These are phyloP conservation scores for Ceyx melanurus DNA, from an alignment of 2,113 vertebrate genomes.

Conservation along the genomic window DNA sequence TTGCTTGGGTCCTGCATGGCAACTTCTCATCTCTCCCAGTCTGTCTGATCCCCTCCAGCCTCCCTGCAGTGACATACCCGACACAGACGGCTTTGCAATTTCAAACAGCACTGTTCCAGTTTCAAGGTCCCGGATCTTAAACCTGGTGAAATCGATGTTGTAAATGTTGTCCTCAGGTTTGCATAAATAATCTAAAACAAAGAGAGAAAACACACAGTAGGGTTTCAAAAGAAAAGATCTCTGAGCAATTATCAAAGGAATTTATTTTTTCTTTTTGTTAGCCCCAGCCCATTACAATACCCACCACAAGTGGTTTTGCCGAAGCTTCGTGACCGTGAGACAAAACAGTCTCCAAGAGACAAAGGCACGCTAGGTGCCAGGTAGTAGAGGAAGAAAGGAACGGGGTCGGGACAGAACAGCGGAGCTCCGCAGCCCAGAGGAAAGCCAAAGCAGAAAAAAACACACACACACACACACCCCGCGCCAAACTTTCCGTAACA, in stretches of 20 bases:
- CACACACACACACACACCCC: background rate
- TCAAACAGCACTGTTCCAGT: slow-evolving; percentile 95
- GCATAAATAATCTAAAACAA: slow-evolving; percentile 89
- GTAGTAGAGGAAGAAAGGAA: background rate
- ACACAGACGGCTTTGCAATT: slow-evolving; percentile 93
- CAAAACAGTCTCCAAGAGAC: background rate
- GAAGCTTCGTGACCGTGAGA: background rate
- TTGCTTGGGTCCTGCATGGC: background rate
- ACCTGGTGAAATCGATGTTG: slow-evolving; percentile 95
- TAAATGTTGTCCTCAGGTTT: slow-evolving; percentile 95
- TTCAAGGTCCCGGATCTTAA: slow-evolving; percentile 97
- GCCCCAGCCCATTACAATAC: background rate
- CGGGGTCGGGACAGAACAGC: background rate
- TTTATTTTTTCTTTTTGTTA: background rate
- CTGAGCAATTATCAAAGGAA: background rate
- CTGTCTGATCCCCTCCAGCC: background rate
- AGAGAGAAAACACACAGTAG: background rate
- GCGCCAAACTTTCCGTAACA: background rate
- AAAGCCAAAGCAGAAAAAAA: background rate
- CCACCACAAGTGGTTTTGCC: background rate
- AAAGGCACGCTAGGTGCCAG: background rate
- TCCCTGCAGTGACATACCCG: slow-evolving; percentile 72
- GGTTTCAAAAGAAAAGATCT: background rate
- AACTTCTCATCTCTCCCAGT: background rate
- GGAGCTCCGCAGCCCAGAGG: background rate